Conservation (phyloP, 2,888 invertebrate species). For the Diabrotica balteata region DNA sequence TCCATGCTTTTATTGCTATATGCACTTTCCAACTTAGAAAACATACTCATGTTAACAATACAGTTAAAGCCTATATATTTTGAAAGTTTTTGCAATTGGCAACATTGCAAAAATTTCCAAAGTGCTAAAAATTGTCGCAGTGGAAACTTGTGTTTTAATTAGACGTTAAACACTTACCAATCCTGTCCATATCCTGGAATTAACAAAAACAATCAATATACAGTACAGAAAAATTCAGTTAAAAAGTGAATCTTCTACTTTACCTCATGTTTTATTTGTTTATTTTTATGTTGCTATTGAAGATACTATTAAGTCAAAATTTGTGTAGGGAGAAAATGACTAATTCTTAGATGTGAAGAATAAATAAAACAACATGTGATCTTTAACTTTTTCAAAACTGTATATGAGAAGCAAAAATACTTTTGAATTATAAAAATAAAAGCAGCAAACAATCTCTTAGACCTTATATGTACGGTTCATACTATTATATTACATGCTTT, state of each 20-base stretch:
- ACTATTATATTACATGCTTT: too few relatives aligned
- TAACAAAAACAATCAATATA: conserved; percentile 52
- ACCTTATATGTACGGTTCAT: too few relatives aligned
- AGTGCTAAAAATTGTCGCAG: conserved; percentile 28
- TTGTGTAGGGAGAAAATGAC: too few relatives aligned
- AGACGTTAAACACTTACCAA: conserved; percentile 54
- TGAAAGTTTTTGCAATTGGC: conserved; percentile 3
- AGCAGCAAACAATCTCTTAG: too few relatives aligned
- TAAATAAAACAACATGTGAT: background rate
- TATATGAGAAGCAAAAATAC: too few relatives aligned
- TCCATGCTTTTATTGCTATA: too few relatives aligned
- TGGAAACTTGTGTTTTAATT: conserved; percentile 28
- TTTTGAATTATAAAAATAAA: too few relatives aligned
- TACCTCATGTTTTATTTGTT: conserved; percentile 21
- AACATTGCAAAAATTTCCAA: conserved; percentile 19
- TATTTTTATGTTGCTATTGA: too few relatives aligned
- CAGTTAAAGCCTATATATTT: conserved; percentile 2
- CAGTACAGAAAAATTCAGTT: conserved; percentile 28
- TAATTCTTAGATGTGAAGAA: too few relatives aligned
- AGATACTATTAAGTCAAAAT: too few relatives aligned
- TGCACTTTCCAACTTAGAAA: too few relatives aligned
- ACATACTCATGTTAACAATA: background rate
- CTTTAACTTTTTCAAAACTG: too few relatives aligned
- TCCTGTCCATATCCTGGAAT: conserved; percentile 58
- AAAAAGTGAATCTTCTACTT: conserved; percentile 32